These are phyloP conservation scores for Sciurus niger DNA, from an alignment of 2,113 vertebrate genomes.

Conservation along the genomic window DNA sequence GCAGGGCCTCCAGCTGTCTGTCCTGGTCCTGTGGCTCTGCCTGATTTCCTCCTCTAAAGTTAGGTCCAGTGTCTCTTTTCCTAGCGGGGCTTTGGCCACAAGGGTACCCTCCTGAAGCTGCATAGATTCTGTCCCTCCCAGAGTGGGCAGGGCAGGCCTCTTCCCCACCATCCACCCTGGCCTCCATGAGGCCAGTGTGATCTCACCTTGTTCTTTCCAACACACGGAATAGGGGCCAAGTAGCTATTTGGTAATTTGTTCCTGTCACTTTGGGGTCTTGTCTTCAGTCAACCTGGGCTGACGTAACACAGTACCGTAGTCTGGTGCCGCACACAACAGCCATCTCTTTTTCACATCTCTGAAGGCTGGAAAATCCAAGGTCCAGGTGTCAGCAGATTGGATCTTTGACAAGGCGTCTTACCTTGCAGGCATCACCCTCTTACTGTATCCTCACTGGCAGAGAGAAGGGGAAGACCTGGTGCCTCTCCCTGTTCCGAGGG, in stretches of 20 bases:
- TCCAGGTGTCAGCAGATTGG: not conserved
- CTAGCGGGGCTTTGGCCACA: not conserved
- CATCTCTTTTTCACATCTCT: not conserved
- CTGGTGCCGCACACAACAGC: not conserved
- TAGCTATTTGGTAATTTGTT: not conserved
- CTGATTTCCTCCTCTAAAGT: not conserved
- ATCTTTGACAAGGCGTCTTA: not conserved
- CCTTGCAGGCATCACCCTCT: not conserved
- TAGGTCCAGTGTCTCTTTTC: not conserved
- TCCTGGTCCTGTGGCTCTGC: too few relatives aligned
- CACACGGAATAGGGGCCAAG: not conserved
- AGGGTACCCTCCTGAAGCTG: not conserved
- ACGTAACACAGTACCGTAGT: not conserved
- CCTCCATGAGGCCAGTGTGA: accelerated
- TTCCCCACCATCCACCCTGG: not conserved
- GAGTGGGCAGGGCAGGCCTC: too few relatives aligned
- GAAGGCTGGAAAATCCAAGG: not conserved
- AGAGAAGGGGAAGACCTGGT: not conserved
- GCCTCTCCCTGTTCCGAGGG: too few relatives aligned
- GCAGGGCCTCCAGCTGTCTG: not conserved
- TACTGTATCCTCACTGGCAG: not conserved
- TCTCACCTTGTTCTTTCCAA: not conserved
- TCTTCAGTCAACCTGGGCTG: not conserved
- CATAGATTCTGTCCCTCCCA: not conserved
- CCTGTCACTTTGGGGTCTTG: not conserved